A percentile compares a stretch with the other conserved stretches of the same genome.
Conservation (phyloP, 2,797 vertebrate species). For the Sebastes cheni region DNA sequence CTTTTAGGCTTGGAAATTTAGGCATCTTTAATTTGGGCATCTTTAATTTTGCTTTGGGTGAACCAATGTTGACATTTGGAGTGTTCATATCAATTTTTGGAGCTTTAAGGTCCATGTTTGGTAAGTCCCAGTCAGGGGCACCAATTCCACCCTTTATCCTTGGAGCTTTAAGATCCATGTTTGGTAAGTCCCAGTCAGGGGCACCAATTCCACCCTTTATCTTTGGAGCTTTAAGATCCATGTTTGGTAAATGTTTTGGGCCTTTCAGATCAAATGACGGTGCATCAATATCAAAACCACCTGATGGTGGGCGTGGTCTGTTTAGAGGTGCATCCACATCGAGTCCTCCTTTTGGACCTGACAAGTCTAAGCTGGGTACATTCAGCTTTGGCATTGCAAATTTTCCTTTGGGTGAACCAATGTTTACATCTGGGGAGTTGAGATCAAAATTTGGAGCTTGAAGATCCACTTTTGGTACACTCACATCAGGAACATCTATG, state of each 20-base stretch:
- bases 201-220: too few species aligned
- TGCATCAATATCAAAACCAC: slow-evolving; percentile 36
- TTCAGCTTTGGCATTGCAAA: slow-evolving; percentile 42
- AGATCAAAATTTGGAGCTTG: slow-evolving; percentile 36
- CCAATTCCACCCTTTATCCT: slow-evolving; percentile 32
- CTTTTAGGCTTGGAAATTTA: slow-evolving; percentile 19
- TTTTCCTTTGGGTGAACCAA: slow-evolving; percentile 38
- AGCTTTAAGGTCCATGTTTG: slow-evolving; percentile 22
- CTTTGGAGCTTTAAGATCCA: neutral
- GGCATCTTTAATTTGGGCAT: slow-evolving; percentile 27
- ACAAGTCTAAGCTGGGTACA: slow-evolving; percentile 27
- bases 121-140: slow-evolving; percentile 18
- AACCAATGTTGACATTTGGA: slow-evolving; percentile 42
- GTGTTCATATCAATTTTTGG: slow-evolving; percentile 53
- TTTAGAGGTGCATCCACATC: slow-evolving; percentile 28
- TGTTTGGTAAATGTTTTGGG: neutral
- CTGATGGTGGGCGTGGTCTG: slow-evolving; percentile 21
- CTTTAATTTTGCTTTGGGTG: slow-evolving; percentile 28
- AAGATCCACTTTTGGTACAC: slow-evolving; percentile 36
- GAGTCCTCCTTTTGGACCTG: slow-evolving; percentile 37
- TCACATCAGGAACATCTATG: slow-evolving; percentile 27
- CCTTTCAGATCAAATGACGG: slow-evolving; percentile 34
- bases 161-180: slow-evolving; percentile 4
- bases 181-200: too few species aligned
- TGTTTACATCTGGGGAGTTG: slow-evolving; percentile 19